Percentiles rank a stretch among this genome's conserved stretches.
phyloP scores from a whole-genome alignment of 2,888 invertebrate species.

The Athalia circularis region DNA sequence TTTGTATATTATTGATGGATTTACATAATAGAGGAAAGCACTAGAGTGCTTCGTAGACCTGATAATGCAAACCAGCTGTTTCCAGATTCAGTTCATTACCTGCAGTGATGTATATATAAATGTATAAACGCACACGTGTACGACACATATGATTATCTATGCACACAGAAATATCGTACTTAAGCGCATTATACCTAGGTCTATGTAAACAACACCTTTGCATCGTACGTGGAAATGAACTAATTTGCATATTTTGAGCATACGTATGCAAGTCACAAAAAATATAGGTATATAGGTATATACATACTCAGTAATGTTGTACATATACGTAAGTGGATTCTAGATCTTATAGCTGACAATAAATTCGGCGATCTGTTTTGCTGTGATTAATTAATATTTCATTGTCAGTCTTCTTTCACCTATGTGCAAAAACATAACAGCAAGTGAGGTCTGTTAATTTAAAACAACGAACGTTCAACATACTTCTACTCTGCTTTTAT shows the following conservation, averaged over 20 bases:
- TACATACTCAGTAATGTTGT: not conserved
- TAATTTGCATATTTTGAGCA: constrained; percentile 18
- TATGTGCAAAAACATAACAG: constrained; percentile 3
- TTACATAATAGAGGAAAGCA: constrained; percentile 26
- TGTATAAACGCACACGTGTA: not conserved
- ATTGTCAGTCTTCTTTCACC: not conserved
- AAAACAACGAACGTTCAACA: not conserved
- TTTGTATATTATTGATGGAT: constrained; percentile 15
- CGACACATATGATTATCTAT: not conserved
- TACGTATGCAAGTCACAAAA: not conserved
- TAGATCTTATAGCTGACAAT: constrained; percentile 9
- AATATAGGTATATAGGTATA: not conserved
- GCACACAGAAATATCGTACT: constrained; percentile 10
- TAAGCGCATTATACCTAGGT: no score
- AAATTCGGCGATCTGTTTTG: constrained; percentile 2
- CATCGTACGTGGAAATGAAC: constrained; percentile 22
- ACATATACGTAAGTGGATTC: constrained; percentile 11
- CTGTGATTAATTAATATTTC: not conserved
- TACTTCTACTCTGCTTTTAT: not conserved
- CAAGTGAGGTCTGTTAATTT: not conserved
- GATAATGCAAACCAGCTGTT: constrained; percentile 37
- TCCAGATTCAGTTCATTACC: constrained; percentile 39
- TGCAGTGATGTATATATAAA: constrained; percentile 5
- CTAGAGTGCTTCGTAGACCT: constrained; percentile 39
- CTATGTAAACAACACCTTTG: constrained; percentile 25